These are phyloP conservation scores for Colius striatus DNA, from an alignment of 2,113 vertebrate genomes.

Conservation along the genomic window DNA sequence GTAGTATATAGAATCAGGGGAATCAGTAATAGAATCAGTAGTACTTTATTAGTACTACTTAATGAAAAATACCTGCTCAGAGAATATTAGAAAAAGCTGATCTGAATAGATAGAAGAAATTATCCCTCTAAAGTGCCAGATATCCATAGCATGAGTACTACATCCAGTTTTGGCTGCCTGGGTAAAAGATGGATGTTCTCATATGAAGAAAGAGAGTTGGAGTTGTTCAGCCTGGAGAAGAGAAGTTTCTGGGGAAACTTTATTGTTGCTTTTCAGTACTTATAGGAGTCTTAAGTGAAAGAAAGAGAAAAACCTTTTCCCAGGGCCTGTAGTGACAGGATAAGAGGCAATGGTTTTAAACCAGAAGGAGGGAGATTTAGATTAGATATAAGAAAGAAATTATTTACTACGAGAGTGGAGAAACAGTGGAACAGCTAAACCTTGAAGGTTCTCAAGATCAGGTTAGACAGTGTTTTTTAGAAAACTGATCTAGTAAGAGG, in stretches of 20 bases:
- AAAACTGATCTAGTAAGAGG: not conserved
- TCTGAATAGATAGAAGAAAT: not conserved
- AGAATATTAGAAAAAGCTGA: not conserved
- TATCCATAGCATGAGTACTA: not conserved
- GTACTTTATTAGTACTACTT: not conserved
- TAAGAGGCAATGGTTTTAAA: not conserved
- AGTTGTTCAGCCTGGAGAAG: not conserved
- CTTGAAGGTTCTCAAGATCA: not conserved
- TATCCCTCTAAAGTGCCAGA: not conserved
- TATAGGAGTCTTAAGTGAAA: not conserved
- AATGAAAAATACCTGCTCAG: not conserved
- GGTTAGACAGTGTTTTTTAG: not conserved
- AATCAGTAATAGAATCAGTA: too few species aligned
- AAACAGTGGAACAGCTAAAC: not conserved
- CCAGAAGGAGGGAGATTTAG: not conserved
- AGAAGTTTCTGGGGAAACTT: not conserved
- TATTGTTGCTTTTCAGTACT: not conserved
- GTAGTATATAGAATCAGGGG: not conserved
- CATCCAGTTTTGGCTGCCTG: accelerated
- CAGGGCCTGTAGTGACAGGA: not conserved
- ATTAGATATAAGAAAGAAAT: not conserved
- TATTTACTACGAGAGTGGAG: not conserved
- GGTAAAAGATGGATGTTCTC: not conserved
- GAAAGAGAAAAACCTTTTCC: not conserved
- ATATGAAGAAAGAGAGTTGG: not conserved